phyloP scores from a whole-genome alignment of 2,113 vertebrate genomes.

The Gobius niger region DNA sequence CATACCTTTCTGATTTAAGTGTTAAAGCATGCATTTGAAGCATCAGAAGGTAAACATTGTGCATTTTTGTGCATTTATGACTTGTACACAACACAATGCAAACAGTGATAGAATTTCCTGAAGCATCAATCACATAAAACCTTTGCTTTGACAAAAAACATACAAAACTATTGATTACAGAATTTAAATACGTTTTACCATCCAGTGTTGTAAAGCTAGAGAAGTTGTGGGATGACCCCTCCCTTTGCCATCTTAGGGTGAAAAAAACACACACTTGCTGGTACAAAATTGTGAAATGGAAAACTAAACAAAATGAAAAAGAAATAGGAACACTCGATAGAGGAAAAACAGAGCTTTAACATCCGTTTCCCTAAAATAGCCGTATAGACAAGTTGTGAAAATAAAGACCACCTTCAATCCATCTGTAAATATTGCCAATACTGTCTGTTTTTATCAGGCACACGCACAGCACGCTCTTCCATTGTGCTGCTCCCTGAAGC shows the following conservation, averaged over 20 bases:
- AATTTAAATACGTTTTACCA: too few relatives aligned
- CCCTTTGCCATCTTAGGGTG: background rate
- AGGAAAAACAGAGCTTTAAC: background rate
- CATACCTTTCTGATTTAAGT: too few relatives aligned
- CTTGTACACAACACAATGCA: too few relatives aligned
- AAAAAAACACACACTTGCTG: background rate
- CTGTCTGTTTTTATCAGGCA: background rate
- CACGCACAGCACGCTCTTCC: conserved; percentile 3
- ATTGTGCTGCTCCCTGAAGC: conserved; percentile 1
- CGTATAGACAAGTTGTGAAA: conserved; percentile 6
- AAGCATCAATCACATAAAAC: conserved; percentile 34
- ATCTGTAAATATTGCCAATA: conserved; percentile 4
- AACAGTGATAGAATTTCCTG: conserved; percentile 9
- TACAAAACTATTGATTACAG: too few relatives aligned
- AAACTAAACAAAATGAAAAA: background rate
- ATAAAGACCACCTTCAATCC: conserved; percentile 10
- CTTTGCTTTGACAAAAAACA: background rate
- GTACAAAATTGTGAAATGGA: background rate
- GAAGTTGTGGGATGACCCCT: too few relatives aligned
- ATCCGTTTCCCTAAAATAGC: conserved; percentile 29
- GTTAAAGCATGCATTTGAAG: too few relatives aligned
- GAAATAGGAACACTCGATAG: background rate
- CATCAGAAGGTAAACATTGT: too few relatives aligned
- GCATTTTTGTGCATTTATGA: too few relatives aligned
- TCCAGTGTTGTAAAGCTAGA: too few relatives aligned